Evolutionary conservation across 2,888 invertebrate genomes (phyloP), one percentile per base, ranked within the genome.

Genomic region (Drosophila parthenogenetica): DNA sequence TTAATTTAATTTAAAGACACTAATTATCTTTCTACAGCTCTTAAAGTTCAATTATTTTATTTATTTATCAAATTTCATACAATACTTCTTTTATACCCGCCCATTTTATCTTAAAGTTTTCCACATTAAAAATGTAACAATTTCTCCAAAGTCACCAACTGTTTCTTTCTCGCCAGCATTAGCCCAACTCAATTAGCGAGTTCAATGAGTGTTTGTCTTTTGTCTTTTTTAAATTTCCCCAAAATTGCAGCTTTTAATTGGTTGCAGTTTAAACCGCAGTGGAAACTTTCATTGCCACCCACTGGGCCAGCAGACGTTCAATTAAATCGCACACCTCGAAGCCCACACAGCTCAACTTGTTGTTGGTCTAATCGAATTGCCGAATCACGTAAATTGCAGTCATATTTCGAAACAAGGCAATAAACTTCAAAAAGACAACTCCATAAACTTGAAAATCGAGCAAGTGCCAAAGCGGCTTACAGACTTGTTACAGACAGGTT

Each of bases 341-440:
- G 59, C 39, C 67, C 55, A 49, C 51, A 62, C 66, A 49, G 14
- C 16, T 25, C 61, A 66, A 59, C 63, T 48, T 58, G 77, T 63
- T 62, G 62, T 14, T 14, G 42, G 66, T 49, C 73, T 60, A 71
- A 48, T 54, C 50, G 71, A 55, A 75, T 58, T 71, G 84, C 71
- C 82, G 65, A 60, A 67, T 76, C 79, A 73, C 53, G 63, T 51
- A 62, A 77, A 73, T 77, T 80, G 84, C 72, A 81, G 63, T 83
- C 87, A 78, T 74, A 80, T 84, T 80, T 87, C 70, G 81, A 73
- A 61, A 67, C 66, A 37, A 57, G 61, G 69, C 74, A 65, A 80
- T 69, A 82, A 83, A 79, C 70, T 70, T 73, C 46, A 57, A 49
- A 57, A 58, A 51, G 57, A 62, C 64, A 50, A 40, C 60, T 45